A percentile compares a stretch with the other conserved stretches of the same genome.
These are phyloP conservation scores for Heteronetta atricapilla DNA, from an alignment of 2,113 vertebrate species.

Conservation along the genomic window DNA sequence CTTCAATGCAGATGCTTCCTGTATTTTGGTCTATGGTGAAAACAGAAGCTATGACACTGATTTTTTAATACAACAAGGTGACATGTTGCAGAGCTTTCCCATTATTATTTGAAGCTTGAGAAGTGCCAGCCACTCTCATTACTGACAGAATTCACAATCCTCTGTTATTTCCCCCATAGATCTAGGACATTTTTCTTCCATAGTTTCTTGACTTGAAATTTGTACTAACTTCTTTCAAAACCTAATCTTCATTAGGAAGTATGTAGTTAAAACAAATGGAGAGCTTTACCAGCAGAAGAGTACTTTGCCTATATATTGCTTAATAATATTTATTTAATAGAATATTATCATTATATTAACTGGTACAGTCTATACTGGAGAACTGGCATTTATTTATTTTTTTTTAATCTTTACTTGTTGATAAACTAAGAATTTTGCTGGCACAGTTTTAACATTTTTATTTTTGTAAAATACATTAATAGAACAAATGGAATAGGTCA, in stretches of 20 bases:
- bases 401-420: neutral
- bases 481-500: slow-evolving; percentile 17
- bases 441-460: neutral
- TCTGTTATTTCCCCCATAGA: neutral
- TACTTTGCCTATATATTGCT: neutral
- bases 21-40: neutral
- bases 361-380: neutral
- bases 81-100: neutral
- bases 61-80: neutral
- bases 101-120: neutral
- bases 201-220: neutral
- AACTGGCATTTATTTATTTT: neutral
- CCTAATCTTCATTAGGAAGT: neutral
- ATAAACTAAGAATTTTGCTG: neutral
- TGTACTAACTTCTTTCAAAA: neutral
- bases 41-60: neutral
- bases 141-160: neutral
- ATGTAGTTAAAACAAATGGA: neutral
- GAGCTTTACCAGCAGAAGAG: neutral
- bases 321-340: neutral
- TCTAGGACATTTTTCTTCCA: neutral
- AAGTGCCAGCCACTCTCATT: neutral
- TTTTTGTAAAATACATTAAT: slow-evolving; percentile 25
- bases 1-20: neutral
- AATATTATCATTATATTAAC: neutral